These are phyloP conservation scores for Pyrrhia umbra DNA, from an alignment of 2,888 invertebrate species.

Conservation along the genomic window DNA sequence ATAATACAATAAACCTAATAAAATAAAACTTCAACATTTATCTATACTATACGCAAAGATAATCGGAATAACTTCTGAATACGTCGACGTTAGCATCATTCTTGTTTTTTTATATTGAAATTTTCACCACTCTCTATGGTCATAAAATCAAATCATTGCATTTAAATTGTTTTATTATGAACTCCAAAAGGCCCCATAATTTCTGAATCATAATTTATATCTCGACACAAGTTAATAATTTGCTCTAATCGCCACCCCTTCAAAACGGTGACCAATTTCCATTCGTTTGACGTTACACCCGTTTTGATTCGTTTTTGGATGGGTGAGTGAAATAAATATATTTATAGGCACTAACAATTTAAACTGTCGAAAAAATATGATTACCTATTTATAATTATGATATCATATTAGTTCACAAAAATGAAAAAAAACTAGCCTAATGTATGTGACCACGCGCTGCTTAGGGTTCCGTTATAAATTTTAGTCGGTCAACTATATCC, in stretches of 20 bases:
- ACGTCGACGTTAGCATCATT: not conserved
- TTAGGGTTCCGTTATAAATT: too few species aligned
- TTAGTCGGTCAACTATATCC: too few species aligned
- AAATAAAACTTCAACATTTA: too few species aligned
- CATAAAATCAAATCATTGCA: conserved; percentile 25
- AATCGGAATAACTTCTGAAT: not conserved
- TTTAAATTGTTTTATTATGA: conserved; percentile 45
- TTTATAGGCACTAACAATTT: conserved; percentile 55
- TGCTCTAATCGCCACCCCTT: conserved; percentile 47
- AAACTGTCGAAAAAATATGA: not conserved
- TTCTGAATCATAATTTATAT: conserved; percentile 52
- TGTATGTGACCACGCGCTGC: too few species aligned
- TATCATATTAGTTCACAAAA: too few species aligned
- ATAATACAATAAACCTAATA: too few species aligned
- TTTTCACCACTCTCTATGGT: not conserved
- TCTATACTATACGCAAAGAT: too few species aligned
- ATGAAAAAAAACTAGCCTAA: too few species aligned
- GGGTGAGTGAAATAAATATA: conserved; percentile 70
- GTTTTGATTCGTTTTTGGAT: conserved; percentile 49
- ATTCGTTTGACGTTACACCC: conserved; percentile 52
- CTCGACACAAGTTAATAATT: conserved; percentile 51
- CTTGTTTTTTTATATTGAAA: not conserved
- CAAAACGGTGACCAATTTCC: conserved; percentile 53
- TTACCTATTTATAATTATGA: too few species aligned
- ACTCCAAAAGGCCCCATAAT: conserved; percentile 47